phyloP scores from a whole-genome alignment of 2,888 invertebrate genomes.

The Phyto melanocephala region DNA sequence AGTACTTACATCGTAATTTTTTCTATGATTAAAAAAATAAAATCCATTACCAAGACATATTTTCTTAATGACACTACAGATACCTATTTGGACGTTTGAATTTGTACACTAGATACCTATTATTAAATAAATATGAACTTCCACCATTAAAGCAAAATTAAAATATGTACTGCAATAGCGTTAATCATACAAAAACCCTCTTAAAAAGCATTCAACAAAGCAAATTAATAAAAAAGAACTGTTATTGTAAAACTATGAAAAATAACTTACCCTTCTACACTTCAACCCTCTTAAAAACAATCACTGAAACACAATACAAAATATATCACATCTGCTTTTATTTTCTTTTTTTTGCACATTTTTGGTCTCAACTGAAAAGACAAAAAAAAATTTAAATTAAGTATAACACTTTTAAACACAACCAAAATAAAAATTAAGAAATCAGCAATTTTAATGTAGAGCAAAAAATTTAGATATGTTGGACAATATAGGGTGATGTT shows the following conservation, averaged over 20 bases:
- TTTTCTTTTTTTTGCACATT: conserved; percentile 3
- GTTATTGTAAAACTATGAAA: conserved; percentile 32
- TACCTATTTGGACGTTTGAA: too few relatives aligned
- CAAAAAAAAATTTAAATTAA: background rate
- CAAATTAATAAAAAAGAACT: conserved; percentile 7
- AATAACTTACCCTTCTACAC: conserved; percentile 50
- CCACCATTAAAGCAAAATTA: conserved; percentile 10
- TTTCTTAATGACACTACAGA: too few relatives aligned
- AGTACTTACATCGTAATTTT: too few relatives aligned
- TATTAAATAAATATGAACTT: background rate
- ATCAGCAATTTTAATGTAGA: background rate
- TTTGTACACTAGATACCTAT: too few relatives aligned
- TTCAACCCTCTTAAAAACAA: conserved; percentile 34
- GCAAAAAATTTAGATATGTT: background rate
- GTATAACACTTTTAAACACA: background rate
- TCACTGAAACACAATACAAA: conserved; percentile 10
- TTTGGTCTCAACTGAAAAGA: conserved; percentile 13
- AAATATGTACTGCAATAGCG: background rate
- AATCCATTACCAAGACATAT: too few relatives aligned
- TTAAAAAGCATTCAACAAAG: conserved; percentile 25
- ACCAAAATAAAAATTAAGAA: background rate
- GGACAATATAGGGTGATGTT: conserved; percentile 12
- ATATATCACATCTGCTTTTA: conserved; percentile 45
- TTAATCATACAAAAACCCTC: conserved; percentile 19
- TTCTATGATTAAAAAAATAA: too few relatives aligned